Evolutionary conservation across 2,888 invertebrate species (phyloP).

Genomic region (Drosophila paramelanica): DNA sequence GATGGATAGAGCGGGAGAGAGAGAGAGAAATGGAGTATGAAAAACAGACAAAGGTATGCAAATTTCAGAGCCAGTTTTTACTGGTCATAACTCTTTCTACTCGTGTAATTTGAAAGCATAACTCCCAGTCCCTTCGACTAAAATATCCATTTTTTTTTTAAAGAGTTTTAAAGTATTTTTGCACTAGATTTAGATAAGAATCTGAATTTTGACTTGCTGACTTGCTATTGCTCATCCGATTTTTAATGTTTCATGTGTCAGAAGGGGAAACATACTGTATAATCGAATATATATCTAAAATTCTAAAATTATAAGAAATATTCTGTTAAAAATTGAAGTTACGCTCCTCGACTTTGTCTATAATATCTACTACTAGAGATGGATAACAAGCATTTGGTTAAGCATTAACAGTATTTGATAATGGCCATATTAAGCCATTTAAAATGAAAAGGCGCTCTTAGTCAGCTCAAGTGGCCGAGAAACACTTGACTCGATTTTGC

Average conservation of each 20-base stretch:
- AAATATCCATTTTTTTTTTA: too few relatives aligned
- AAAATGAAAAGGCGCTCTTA: conserved; percentile 13
- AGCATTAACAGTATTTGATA: conserved; percentile 35
- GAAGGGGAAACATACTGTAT: too few relatives aligned
- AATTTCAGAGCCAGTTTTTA: neutral
- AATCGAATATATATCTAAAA: too few relatives aligned
- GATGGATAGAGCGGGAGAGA: neutral
- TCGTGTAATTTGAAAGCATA: neutral
- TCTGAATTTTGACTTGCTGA: too few relatives aligned
- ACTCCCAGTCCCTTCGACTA: too few relatives aligned
- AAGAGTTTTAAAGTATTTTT: neutral
- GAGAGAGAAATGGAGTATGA: neutral
- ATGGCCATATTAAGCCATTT: conserved; percentile 37
- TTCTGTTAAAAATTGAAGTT: too few relatives aligned
- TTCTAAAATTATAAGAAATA: too few relatives aligned
- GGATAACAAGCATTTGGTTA: conserved; percentile 16
- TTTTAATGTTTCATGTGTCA: neutral
- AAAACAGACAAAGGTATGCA: neutral
- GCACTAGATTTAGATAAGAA: too few relatives aligned
- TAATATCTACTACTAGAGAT: neutral
- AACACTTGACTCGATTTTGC: conserved; percentile 57
- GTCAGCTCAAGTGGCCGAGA: conserved; percentile 41
- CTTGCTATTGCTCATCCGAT: neutral
- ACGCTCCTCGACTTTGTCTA: too few relatives aligned
- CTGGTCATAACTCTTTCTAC: neutral